Evolutionary conservation across 1,140 invertebrate species (phyloP).

Genomic region (Drosophila ohnishii): DNA sequence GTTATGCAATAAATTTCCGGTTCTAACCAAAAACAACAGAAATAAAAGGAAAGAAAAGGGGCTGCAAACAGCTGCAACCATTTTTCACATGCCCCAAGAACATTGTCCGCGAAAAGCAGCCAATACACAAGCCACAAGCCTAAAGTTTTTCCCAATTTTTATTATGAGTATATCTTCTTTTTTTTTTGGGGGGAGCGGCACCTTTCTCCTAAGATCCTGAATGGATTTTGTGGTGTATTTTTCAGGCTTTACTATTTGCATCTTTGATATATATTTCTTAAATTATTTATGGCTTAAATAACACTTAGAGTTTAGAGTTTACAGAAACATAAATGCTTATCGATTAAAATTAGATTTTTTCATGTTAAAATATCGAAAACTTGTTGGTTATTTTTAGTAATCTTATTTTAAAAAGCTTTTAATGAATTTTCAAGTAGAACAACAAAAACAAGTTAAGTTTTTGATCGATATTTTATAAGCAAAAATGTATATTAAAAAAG

Average conservation of each 20-base stretch:
- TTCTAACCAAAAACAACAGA: slow-evolving; percentile 55
- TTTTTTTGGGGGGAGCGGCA: slow-evolving; percentile 15
- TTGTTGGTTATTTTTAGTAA: no score
- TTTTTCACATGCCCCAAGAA: slow-evolving; percentile 44
- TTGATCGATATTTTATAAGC: no score
- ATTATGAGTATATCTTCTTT: not conserved
- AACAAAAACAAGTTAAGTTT: no score
- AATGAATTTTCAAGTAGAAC: no score
- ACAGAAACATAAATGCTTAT: no score
- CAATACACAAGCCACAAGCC: not conserved
- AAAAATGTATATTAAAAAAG: no score
- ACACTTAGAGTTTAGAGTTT: no score
- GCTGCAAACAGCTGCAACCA: slow-evolving; percentile 35
- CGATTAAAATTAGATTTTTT: not conserved
- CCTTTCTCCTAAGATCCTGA: slow-evolving; percentile 10
- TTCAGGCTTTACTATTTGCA: not conserved
- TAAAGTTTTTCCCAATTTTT: not conserved
- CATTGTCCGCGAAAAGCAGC: slow-evolving; percentile 21
- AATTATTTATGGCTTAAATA: no score
- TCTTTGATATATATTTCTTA: not conserved
- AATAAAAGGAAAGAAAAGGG: slow-evolving; percentile 6
- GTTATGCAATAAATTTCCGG: slow-evolving; percentile 82
- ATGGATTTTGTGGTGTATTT: not conserved
- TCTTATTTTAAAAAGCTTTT: no score
- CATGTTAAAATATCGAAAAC: no score